These are phyloP conservation scores for Microplitis demolitor DNA, from an alignment of 1,140 invertebrate species.

Conservation along the genomic window DNA sequence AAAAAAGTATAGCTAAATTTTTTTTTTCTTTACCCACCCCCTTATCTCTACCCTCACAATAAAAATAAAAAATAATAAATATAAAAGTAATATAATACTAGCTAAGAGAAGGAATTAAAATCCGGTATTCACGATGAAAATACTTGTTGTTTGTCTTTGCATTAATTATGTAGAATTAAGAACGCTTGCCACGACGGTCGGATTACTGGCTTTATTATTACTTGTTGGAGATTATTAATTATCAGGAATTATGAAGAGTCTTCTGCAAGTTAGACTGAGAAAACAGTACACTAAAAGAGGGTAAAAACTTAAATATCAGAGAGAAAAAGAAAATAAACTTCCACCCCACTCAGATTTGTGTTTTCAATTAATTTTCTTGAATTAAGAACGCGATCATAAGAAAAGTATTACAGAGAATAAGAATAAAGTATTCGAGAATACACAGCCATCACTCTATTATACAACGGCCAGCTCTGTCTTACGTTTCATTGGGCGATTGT, in stretches of 20 bases:
- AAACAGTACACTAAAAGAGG: neutral
- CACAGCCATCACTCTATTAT: too few species aligned
- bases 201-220: constrained; percentile 62
- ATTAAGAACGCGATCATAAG: constrained; percentile 50
- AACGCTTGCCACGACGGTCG: constrained; percentile 53
- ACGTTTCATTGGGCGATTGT: neutral
- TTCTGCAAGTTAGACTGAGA: neutral
- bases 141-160: constrained; percentile 61
- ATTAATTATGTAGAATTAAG: constrained; percentile 64
- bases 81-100: constrained; percentile 3
- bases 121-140: constrained; percentile 31
- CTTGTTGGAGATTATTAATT: constrained; percentile 63
- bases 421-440: neutral
- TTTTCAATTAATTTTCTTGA: constrained; percentile 58
- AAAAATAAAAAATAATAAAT: neutral
- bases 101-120: constrained; percentile 36
- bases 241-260: constrained; percentile 53
- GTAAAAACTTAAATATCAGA: neutral
- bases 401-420: constrained; percentile 37
- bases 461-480: neutral
- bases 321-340: constrained; percentile 45
- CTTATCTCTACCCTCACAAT: neutral
- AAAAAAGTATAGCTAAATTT: neutral
- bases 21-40: neutral
- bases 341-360: constrained; percentile 48